phyloP scores from a whole-genome alignment of 2,888 invertebrate species.

The Agriopis aurantiaria region DNA sequence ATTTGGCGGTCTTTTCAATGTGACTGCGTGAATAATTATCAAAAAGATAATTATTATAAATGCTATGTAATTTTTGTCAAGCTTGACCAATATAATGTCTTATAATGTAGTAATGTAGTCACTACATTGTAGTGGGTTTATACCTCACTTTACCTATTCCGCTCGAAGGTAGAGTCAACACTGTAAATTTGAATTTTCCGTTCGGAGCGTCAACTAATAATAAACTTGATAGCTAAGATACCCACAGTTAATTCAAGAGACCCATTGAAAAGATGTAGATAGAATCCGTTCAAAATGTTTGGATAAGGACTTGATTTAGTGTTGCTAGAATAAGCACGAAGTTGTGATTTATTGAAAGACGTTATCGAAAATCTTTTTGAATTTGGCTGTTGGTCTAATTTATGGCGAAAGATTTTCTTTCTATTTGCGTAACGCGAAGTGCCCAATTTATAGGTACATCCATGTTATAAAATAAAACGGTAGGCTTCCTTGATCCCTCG shows the following conservation, averaged over 20 bases:
- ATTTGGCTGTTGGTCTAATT: constrained; percentile 28
- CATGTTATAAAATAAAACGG: constrained; percentile 56
- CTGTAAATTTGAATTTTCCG: constrained; percentile 34
- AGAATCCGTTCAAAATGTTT: constrained; percentile 21
- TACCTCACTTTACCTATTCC: constrained; percentile 18
- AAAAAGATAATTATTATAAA: background rate
- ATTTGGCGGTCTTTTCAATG: too few species aligned
- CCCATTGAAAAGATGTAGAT: constrained; percentile 30
- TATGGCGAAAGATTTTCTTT: constrained; percentile 32
- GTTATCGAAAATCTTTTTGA: constrained; percentile 19
- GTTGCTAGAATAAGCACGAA: constrained; percentile 29
- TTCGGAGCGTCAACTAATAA: constrained; percentile 32
- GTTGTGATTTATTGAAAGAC: constrained; percentile 28
- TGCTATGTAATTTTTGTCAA: background rate
- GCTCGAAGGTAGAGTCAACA: constrained; percentile 24
- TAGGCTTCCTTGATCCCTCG: constrained; percentile 39
- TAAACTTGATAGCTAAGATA: constrained; percentile 20
- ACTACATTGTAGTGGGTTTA: constrained; percentile 11
- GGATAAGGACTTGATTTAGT: constrained; percentile 27
- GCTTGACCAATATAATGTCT: background rate
- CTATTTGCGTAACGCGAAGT: constrained; percentile 29
- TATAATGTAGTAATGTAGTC: background rate
- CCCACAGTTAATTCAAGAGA: constrained; percentile 17
- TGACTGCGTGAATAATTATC: too few species aligned
- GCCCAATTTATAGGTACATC: constrained; percentile 52